Percentiles rank a stretch among this genome's conserved stretches.
phyloP scores from a whole-genome alignment of 2,797 vertebrate genomes.

The Hoplostethus atlanticus region DNA sequence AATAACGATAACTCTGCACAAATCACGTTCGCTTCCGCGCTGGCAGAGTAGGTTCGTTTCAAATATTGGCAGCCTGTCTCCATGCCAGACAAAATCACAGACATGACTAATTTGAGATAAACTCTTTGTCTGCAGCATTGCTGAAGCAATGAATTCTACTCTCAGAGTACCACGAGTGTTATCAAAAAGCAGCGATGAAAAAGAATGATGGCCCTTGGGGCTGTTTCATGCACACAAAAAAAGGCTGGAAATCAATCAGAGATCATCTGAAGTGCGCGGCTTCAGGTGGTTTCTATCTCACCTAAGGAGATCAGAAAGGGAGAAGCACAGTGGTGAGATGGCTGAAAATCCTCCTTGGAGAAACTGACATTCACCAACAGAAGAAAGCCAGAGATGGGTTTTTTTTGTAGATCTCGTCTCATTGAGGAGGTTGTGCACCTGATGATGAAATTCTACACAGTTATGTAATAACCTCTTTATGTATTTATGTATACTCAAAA shows the following conservation, averaged over 20 bases:
- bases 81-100: conserved; percentile 20
- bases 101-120: conserved; percentile 23
- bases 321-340: not conserved
- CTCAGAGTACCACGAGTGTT: conserved; percentile 19
- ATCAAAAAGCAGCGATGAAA: conserved; percentile 46
- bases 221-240: conserved; percentile 48
- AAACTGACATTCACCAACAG: no score
- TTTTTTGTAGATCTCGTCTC: no score
- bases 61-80: conserved; percentile 20
- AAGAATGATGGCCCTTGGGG: conserved; percentile 35
- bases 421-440: no score
- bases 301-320: not conserved
- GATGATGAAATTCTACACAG: no score
- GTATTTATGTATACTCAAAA: no score
- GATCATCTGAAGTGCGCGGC: conserved; percentile 39
- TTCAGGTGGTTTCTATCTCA: conserved; percentile 17
- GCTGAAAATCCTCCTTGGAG: not conserved
- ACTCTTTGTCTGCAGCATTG: conserved; percentile 32
- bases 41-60: not conserved
- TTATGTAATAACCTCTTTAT: no score
- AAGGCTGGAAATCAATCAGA: conserved; percentile 50
- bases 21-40: conserved; percentile 19
- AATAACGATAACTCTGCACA: conserved; percentile 13
- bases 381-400: no score
- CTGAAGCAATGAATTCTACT: conserved; percentile 45